phyloP scores from a whole-genome alignment of 1,140 invertebrate genomes.

The Aphaenogaster floridana region DNA sequence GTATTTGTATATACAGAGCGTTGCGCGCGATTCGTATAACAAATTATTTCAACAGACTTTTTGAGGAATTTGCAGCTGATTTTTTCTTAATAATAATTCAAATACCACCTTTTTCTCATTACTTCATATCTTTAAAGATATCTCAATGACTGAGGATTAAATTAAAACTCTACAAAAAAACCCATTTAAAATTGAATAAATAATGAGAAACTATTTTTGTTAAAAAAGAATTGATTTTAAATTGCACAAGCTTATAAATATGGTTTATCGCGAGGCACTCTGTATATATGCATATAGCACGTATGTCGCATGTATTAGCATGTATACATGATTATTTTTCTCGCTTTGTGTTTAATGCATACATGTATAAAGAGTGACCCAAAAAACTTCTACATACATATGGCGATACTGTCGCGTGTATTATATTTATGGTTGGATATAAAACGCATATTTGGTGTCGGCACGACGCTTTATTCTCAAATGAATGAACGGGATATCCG shows the following conservation, averaged over 20 bases:
- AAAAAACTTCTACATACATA: slow-evolving; percentile 34
- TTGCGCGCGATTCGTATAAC: neutral
- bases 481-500: slow-evolving; percentile 3
- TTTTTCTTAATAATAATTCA: neutral
- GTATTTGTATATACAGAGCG: slow-evolving; percentile 8
- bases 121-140: neutral
- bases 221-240: neutral
- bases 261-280: neutral
- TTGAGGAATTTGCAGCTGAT: neutral
- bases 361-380: neutral
- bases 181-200: neutral
- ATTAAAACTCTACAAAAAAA: neutral
- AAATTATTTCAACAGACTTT: neutral
- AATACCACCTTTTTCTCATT: neutral
- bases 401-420: neutral
- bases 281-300: neutral
- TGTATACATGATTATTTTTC: slow-evolving; percentile 6
- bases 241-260: neutral
- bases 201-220: neutral
- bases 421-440: slow-evolving; percentile 9
- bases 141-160: neutral
- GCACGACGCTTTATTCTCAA: slow-evolving; percentile 16
- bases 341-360: neutral
- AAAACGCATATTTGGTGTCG: slow-evolving; percentile 31
- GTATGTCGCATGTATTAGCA: neutral